Base-by-base conservation (phyloP, 2,888 invertebrate genomes). In the Lysandra coridon region DNA sequence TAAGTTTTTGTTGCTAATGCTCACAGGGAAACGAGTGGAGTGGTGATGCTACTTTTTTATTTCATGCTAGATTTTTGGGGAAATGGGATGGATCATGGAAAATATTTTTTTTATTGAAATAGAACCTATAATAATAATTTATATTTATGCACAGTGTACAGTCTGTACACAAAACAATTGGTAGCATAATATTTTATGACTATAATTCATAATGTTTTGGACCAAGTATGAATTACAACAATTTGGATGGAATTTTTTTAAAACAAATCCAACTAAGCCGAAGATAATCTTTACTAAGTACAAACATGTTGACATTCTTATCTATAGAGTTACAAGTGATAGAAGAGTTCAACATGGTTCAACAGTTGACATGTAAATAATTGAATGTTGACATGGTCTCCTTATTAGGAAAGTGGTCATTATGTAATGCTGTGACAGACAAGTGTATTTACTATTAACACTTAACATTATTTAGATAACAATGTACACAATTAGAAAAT, bases 1-100 rank as follows among this genome's bases (percentile, higher is more conserved):
- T 93, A 87, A 69, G 69, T 69, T 69, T 69, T 69, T 90, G 92
- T 93, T 89, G 85, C 85, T 85, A 80, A 80, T 79, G 49, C 87
- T 82, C 74, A 90, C 86, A 89, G 81, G 57, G 84, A 23, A 60
- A 78, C 64, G 69, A 17, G 80, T 89, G 82, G 90, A 91, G 89
- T 83, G 53, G 83, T 75, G 60, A 33, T 60, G 14, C 30, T 30
- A 60, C 14, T 60, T 62, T 62, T 62, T 14, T 62, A 14, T 62
- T 62, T n/a, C n/a, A 6, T 57, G 17, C 4, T 57, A 57, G 17
- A 10, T 49, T 49, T 49, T 49, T 49, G 2, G 0, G 49, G 10
- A 44, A 44, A 44, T 44, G 12, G 49, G 12, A 49, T 12, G 37
- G 37, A 33, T 33, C 33, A 33, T 33, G 44, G 44, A 44, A 40